Conservation (phyloP, 2,888 invertebrate species). For the Sepiola atlantica region DNA sequence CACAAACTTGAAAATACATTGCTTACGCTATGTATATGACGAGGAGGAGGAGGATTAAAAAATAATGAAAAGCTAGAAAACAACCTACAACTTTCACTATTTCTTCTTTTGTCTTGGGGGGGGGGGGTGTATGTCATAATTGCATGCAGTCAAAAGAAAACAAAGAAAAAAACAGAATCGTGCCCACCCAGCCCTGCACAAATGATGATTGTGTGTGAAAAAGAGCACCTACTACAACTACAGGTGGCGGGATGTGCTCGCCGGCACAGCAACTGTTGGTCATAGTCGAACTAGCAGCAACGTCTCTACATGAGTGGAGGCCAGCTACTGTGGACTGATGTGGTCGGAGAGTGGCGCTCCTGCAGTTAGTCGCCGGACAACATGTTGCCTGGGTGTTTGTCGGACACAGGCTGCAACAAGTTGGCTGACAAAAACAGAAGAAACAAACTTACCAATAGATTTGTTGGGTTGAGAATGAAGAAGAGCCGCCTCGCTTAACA, state of each 20-base stretch:
- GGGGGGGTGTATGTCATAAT: background rate
- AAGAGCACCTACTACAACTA: background rate
- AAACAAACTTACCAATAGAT: slow-evolving; percentile 32
- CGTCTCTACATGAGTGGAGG: slow-evolving; percentile 14
- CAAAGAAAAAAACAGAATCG: background rate
- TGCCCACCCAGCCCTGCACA: background rate
- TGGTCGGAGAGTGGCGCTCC: background rate
- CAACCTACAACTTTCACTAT: background rate
- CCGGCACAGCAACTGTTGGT: slow-evolving; percentile 22
- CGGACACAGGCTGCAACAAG: slow-evolving; percentile 8
- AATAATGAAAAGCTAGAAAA: background rate
- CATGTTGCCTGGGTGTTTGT: slow-evolving; percentile 32
- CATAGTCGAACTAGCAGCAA: slow-evolving; percentile 22
- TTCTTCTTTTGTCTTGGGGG: background rate
- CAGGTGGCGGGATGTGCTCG: background rate
- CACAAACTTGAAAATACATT: no score
- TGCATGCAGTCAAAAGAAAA: background rate
- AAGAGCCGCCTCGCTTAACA: slow-evolving; percentile 23
- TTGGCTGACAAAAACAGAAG: background rate
- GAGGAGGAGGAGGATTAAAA: background rate
- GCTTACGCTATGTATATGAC: background rate
- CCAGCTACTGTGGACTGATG: slow-evolving; percentile 32
- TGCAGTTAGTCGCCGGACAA: slow-evolving; percentile 32
- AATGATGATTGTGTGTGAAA: background rate
- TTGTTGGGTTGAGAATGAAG: background rate